Evolutionary conservation across 2,888 invertebrate genomes (phyloP).

Genomic region (Trichopoda pennipes): DNA sequence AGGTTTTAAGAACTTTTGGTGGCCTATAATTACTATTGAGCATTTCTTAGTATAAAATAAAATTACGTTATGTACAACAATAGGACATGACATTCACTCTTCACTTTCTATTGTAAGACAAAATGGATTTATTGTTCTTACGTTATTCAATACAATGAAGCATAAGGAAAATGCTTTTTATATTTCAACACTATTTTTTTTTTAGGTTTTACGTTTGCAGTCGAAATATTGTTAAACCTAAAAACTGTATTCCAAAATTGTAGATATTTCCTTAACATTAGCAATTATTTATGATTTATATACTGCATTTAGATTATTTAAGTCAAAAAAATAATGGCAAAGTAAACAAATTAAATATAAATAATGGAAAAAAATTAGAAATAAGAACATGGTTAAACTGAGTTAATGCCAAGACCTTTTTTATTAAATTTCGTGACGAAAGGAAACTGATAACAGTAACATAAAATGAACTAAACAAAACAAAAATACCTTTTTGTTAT

Average conservation of each 20-base stretch:
- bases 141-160: too few relatives aligned
- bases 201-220: not conserved
- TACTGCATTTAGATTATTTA: slow-evolving; percentile 24
- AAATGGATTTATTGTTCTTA: too few relatives aligned
- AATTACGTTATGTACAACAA: too few relatives aligned
- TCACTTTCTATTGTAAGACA: too few relatives aligned
- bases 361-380: slow-evolving; percentile 5
- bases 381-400: slow-evolving; percentile 3
- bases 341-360: not conserved
- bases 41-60: too few relatives aligned
- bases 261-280: slow-evolving; percentile 62
- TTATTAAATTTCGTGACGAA: slow-evolving; percentile 30
- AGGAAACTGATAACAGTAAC: slow-evolving; percentile 28
- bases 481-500: not conserved
- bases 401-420: slow-evolving; percentile 31
- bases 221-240: slow-evolving; percentile 42
- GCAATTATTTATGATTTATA: slow-evolving; percentile 65
- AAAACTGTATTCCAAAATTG: slow-evolving; percentile 57
- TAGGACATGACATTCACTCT: too few relatives aligned
- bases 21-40: too few relatives aligned
- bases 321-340: not conserved
- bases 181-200: not conserved
- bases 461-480: not conserved
- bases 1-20: too few relatives aligned
- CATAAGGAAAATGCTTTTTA: too few relatives aligned